Base-by-base conservation (phyloP, 2,113 vertebrate genomes). In the Calyptomena viridis region DNA sequence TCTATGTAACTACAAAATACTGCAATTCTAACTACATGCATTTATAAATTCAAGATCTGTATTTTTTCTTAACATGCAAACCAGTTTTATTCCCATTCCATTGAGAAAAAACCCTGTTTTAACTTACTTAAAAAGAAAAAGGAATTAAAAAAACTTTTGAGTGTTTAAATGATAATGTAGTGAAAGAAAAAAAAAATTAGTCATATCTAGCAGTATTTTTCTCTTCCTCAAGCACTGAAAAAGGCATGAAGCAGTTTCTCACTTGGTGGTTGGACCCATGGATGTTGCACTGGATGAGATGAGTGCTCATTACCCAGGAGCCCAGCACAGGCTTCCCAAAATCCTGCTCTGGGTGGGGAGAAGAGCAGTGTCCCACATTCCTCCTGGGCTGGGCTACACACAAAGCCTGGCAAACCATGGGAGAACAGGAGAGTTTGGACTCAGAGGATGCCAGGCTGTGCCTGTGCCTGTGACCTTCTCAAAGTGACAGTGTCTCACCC, bases 221-320 rank as follows among this genome's bases (percentile, higher is more conserved):
- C 46, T 47, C 56, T 28, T 81, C n/a, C 46, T 68, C 23, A 86
- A 78, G 25, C 46, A 60, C 20, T 56, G 42, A 3, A 22, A 53
- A 58, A 40, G 27, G 31, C 69, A 42, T 0, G 4, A 59, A 56
- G 6, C 20, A 40, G 28, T 60, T 72, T n/a, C 42, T 68, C 25
- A 21, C 47, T 17, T 25, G 35, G 47, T n/a, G 64, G n/a, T 27
- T 9, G 55, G n/a, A 9, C 3, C 62, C 72, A 44, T 0, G 3
- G 77, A 3, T 7, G 47, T 2, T 24, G 53, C 76, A 14, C 16
- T 0, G 0, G 35, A 5, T 1, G 6, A 46, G n/a, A 24, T 8
- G 5, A 55, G 52, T 2, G 30, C 17, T 66, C 14, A 3, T 8
- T 35, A 2, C 20, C 27, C 64, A 8, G 71, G 66, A 71, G 40